Evolutionary conservation across 2,888 invertebrate genomes (phyloP), one percentile per base, ranked within the genome.

Genomic region (Spisula subtruncata): DNA sequence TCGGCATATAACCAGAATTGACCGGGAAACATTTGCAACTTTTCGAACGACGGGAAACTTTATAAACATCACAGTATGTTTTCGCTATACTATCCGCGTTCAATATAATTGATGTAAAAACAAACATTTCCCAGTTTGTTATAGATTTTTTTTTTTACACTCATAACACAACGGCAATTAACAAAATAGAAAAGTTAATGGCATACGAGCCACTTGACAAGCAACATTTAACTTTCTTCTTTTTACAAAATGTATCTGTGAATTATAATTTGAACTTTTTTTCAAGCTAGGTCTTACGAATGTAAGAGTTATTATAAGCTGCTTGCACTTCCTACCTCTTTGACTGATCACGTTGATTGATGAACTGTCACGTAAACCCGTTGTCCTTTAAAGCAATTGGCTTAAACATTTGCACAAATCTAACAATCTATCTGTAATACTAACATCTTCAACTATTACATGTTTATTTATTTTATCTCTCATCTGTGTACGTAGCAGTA

Each of bases 281-380:
- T 66, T 66, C 60, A 66, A 66, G 1, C 20, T 66, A 75, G 75
- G 75, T 25, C 25, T 75, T 32, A 75, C 32, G 20, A 35, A 35
- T 66, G 75, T 75, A 75, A 75, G 35, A 75, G 75, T 75, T 75
- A 32, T 75, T 75, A 75, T 75, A 75, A 32, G 75, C 75, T 75
- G 75, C 75, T 75, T 75, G 32, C 5, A 35, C 8, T 41, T 41
- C 4, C 2, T 5, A 41, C 32, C 71, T 75, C 75, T 75, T 75
- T 35, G 14, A 66, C 60, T 75, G 32, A 75, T 32, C 75, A 75
- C 75, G 25, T 25, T 75, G 41, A 16, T 75, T 32, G 32, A 75
- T 75, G 35, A 35, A 32, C 1, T 75, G 32, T 75, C 75, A 75
- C 75, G 10, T 75, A 35, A 41, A 75, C 75, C 75, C 75, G 32